Evolutionary conservation across 2,888 invertebrate genomes (phyloP).

Genomic region (Tipula vernalis): DNA sequence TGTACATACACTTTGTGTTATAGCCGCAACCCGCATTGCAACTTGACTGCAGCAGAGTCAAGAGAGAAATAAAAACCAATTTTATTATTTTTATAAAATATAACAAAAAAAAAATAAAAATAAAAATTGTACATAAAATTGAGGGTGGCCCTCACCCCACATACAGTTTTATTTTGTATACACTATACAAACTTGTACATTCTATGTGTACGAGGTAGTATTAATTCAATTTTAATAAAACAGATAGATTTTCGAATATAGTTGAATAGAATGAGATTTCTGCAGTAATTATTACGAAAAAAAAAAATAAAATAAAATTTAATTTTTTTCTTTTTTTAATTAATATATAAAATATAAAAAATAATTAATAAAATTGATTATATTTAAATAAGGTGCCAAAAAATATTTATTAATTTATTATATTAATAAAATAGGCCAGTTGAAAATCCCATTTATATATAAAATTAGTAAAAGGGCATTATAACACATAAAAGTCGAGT

Average conservation of each 20-base stretch:
- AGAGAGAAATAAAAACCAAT: constrained; percentile 4
- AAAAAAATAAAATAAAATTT: not conserved
- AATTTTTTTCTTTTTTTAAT: not conserved
- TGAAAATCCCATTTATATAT: not conserved
- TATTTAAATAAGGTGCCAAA: not conserved
- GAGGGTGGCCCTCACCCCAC: not conserved
- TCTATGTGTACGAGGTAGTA: not conserved
- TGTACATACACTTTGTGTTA: not conserved
- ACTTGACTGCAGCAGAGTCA: constrained; percentile 10
- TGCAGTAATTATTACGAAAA: not conserved
- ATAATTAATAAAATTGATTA: not conserved
- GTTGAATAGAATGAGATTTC: not conserved
- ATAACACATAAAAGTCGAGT: not conserved
- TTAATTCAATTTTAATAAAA: not conserved
- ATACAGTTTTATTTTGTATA: not conserved
- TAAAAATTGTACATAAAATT: not conserved
- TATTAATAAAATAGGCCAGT: not conserved
- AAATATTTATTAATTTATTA: constrained; percentile 4
- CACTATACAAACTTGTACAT: not conserved
- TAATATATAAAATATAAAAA: not conserved
- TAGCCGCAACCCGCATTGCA: constrained; percentile 37
- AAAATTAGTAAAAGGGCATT: not conserved
- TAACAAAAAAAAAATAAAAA: not conserved
- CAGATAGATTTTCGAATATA: not conserved
- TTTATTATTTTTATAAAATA: not conserved